Conservation (phyloP, 2,113 vertebrate genomes). For the Platycercus adscitus region DNA sequence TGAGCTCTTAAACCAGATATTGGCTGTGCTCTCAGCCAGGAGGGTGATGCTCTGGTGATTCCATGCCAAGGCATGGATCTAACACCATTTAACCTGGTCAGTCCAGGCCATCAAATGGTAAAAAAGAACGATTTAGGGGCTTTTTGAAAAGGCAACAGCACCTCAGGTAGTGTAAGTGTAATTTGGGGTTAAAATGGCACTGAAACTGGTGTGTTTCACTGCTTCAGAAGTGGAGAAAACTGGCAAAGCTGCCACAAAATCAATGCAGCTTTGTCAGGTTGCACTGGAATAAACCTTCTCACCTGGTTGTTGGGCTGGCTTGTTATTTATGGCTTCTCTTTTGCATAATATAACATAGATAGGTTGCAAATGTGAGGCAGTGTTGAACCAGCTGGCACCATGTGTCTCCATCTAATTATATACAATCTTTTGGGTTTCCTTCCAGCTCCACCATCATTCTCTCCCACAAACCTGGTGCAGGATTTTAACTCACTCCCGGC, state of each 20-base stretch:
- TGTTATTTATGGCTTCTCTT: not conserved
- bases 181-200: not conserved
- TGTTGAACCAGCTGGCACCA: not conserved
- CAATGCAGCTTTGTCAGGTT: not conserved
- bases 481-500: slow-evolving; percentile 26
- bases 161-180: not conserved
- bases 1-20: not conserved
- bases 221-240: not conserved
- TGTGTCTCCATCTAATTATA: not conserved
- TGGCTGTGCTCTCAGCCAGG: not conserved
- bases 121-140: not conserved
- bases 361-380: not conserved
- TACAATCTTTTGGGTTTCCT: not conserved
- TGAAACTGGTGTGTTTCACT: not conserved
- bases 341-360: not conserved
- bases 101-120: not conserved
- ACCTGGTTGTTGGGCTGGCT: not conserved
- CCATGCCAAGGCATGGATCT: not conserved
- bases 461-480: not conserved
- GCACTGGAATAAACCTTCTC: not conserved
- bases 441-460: not conserved
- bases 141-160: not conserved
- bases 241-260: not conserved
- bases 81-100: not conserved
- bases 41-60: not conserved